Evolutionary conservation across 2,113 vertebrate genomes (phyloP), one percentile per base, ranked within the genome.

Genomic region (Dicrurus megarhynchus): DNA sequence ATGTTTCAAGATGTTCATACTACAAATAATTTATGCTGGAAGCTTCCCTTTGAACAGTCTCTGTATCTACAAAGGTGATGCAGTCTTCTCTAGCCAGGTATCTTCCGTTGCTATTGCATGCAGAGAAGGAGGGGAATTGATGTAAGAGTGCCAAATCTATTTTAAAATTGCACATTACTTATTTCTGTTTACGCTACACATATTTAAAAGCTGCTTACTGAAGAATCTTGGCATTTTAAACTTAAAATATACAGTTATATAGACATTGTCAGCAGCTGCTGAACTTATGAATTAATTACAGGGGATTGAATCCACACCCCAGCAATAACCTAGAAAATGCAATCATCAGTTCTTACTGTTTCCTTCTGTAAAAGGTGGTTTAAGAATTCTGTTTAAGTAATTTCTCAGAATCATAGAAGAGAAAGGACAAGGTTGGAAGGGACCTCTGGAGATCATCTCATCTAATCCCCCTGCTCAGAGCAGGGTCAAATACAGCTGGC

Each of bases 21-120:
- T 74, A 49, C 88, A 84, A 93, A 86, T 92, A 92, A 88, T 94
- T 93, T 87, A 87, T 89, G 70, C 59, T 89, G 75, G 70, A 87
- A 90, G 49, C 61, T 73, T 95, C 37, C 33, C 50, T 94, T 82
- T 89, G 74, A 85, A 55, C 75, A 89, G 69, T 87, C 53, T 83
- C 77, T 87, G 3, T 28, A 33, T 87, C 55, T 89, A 28, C 67
- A 76, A 35, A 87, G 78, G 27, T 82, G 56, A 57, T 89, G 68
- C 60, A 91, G 59, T 71, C 74, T 78, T 87, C 67, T 89, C 50
- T n/a, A 59, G 74, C 67, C 67, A 91, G 49, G 50, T 41, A 28
- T 67, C 69, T 87, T 83, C 69, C 65, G 9, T 18, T 83, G 67
- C 0, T 0, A 8, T 86, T 12, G 2, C 26, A 17, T 39, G 57